phyloP scores from a whole-genome alignment of 2,797 vertebrate species.

The Leptodactylus fallax region DNA sequence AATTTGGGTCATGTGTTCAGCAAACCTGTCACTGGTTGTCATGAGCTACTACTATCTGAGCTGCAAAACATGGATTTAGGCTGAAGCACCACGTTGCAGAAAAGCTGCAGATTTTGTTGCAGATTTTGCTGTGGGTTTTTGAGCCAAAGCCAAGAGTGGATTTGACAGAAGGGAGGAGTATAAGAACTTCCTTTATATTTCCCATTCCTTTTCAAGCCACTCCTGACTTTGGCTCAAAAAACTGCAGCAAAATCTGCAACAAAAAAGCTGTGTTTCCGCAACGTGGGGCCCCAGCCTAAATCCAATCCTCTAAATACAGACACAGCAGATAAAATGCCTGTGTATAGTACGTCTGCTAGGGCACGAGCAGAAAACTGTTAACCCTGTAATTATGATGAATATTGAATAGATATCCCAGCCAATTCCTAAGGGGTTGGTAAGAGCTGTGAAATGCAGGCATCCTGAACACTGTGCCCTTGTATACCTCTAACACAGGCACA shows the following conservation, averaged over 20 bases:
- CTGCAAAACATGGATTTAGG: not conserved
- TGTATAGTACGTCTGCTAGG: not conserved
- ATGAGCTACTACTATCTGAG: not conserved
- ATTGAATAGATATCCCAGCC: not conserved
- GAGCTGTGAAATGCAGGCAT: not conserved
- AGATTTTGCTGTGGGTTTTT: no score
- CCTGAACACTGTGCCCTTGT: conserved; percentile 11
- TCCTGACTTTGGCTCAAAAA: no score
- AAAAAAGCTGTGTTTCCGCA: no score
- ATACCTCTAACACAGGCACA: conserved; percentile 23
- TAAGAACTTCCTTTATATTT: no score
- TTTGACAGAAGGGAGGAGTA: no score
- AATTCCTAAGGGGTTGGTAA: conserved; percentile 1
- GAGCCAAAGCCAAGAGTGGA: no score
- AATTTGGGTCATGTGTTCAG: not conserved
- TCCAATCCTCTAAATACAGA: not conserved
- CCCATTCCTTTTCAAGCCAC: no score
- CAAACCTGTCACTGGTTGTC: not conserved
- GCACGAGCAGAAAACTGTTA: not conserved
- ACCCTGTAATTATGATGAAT: not conserved
- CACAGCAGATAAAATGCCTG: not conserved
- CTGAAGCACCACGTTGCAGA: no score
- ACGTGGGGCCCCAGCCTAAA: no score
- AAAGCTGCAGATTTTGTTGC: no score
- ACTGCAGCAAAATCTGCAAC: no score